Base-by-base conservation (phyloP, 2,797 vertebrate species). In the Chloroceryle amazona region DNA sequence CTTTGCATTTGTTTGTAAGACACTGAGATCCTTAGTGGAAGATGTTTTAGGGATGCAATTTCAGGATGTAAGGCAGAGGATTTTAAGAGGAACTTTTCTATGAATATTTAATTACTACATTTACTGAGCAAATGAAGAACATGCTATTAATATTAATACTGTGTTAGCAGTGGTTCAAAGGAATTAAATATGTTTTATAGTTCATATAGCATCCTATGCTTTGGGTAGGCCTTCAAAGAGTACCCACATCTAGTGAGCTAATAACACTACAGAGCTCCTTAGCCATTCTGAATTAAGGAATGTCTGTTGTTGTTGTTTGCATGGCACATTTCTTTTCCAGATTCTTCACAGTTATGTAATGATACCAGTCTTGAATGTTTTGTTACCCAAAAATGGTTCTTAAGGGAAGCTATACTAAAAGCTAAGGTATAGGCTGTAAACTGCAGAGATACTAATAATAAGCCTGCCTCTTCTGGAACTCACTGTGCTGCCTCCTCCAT, bases 31-130 rank as follows among this genome's bases (percentile, higher is more conserved):
- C 37, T 63, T 12, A 31, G 15, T 9, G 7, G 39, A 79, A 79
- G 39, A 21, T 5, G 3, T 66, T 86, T 88, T 54, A 81, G 39
- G n/a, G 42, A 22, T 95, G 62, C 31, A 68, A 14, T 26, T 81
- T 68, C 1, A 4, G 70, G 22, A 79, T 61, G 16, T 19, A 58
- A 51, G 26, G 21, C 25, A 37, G 37, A 37, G 86, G 87, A 87
- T 92, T 90, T 87, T 71, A 93, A 95, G 70, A 76, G 13, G 42
- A 70, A 71, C 82, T 65, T 89, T 93, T 44, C 33, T 75, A 92
- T 93, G 83, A 96, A 90, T 95, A 86, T 96, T 97, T 96, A 89
- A 94, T 93, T 89, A 73, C 78, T 92, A 39, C 71, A 90, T 94
- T 94, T 93, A 94, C 67, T 61, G 90, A 92, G 83, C 78, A 93